Conservation (phyloP, 2,888 invertebrate genomes). For the Gandaritis pyraliata region DNA sequence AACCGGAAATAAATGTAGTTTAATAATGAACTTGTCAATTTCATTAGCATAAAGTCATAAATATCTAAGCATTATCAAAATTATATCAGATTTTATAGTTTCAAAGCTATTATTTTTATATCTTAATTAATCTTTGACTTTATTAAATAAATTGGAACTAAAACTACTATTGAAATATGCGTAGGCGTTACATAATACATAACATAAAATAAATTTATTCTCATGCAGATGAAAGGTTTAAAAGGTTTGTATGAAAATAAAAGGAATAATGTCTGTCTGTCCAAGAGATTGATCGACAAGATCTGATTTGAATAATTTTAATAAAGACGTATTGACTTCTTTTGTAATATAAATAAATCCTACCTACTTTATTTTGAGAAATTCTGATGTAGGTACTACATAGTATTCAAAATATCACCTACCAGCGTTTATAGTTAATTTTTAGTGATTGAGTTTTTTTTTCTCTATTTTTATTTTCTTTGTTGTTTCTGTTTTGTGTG, state of each 20-base stretch:
- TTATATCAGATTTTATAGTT: conserved; percentile 8
- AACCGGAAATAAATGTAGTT: conserved; percentile 21
- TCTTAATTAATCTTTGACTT: conserved; percentile 18
- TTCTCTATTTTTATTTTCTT: no score
- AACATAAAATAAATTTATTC: conserved; percentile 8
- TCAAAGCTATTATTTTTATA: conserved; percentile 2
- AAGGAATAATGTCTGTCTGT: conserved; percentile 24
- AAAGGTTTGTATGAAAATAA: conserved; percentile 15
- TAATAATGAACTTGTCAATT: conserved; percentile 28
- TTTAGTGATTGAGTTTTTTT: no score
- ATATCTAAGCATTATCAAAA: conserved; percentile 11
- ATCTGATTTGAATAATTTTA: conserved; percentile 22
- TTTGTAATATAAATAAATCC: conserved; percentile 3
- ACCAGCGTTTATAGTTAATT: no score
- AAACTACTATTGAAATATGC: background rate
- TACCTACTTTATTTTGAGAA: no score
- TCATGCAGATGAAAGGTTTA: conserved; percentile 22
- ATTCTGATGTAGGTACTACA: no score
- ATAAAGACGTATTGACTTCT: conserved; percentile 19
- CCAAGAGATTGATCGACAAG: conserved; percentile 26
- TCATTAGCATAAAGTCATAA: conserved; percentile 16
- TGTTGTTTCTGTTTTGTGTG: no score
- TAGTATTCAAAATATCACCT: no score
- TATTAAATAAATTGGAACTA: conserved; percentile 13
- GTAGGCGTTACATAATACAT: conserved; percentile 10